phyloP scores from a whole-genome alignment of 2,113 vertebrate genomes.

The Argyrosomus japonicus region DNA sequence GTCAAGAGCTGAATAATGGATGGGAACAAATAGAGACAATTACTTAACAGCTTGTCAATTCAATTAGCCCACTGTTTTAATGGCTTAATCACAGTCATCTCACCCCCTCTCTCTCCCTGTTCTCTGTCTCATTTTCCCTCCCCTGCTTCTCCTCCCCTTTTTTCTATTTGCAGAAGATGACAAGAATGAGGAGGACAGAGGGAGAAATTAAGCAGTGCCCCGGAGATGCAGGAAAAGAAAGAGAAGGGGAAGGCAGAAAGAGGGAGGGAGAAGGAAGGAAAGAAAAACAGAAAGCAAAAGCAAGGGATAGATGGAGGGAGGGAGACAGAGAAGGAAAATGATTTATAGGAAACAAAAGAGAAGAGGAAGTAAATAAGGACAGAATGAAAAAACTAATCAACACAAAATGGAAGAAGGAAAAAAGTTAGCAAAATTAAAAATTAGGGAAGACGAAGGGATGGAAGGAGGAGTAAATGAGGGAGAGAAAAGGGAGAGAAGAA shows the following conservation, averaged over 20 bases:
- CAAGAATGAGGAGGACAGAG: constrained; percentile 18
- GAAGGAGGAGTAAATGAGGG: background rate
- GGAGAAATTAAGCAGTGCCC: constrained; percentile 17
- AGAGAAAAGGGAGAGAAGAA: background rate
- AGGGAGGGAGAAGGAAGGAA: background rate
- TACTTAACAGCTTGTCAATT: constrained; percentile 71
- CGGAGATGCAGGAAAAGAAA: constrained; percentile 6
- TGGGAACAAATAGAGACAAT: constrained; percentile 61
- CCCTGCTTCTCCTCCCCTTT: background rate
- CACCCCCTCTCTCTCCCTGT: background rate
- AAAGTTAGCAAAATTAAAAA: background rate
- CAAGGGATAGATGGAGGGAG: background rate
- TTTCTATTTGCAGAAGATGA: constrained; percentile 33
- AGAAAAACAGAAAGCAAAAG: background rate
- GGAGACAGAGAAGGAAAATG: background rate
- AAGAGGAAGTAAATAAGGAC: no score
- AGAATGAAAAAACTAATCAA: background rate
- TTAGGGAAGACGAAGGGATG: background rate
- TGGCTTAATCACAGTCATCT: constrained; percentile 58
- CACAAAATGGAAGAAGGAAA: background rate
- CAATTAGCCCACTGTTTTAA: constrained; percentile 67
- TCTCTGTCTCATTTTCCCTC: constrained; percentile 15
- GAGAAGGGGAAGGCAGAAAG: background rate
- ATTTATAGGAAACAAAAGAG: background rate
- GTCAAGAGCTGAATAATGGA: constrained; percentile 60